A percentile compares a stretch with the other conserved stretches of the same genome.
Conservation (phyloP, 2,797 vertebrate species). For the Myripristis murdjan region DNA sequence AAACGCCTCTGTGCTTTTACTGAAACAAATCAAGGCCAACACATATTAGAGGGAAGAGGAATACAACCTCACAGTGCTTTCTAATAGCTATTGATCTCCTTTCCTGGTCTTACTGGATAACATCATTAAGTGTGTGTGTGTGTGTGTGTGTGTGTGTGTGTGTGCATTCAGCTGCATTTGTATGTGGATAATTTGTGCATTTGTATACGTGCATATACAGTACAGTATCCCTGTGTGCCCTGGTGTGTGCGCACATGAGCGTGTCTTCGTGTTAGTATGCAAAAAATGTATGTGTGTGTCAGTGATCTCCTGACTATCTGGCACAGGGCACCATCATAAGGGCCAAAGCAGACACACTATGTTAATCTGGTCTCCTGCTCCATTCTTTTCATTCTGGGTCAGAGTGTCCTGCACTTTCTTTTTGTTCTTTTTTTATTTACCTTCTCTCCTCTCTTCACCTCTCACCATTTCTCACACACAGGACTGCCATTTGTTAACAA, state of each 20-base stretch:
- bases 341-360: conserved; percentile 61
- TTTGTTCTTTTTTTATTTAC: conserved; percentile 58
- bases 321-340: conserved; percentile 30
- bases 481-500: conserved; percentile 12
- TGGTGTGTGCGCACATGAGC: conserved; percentile 6
- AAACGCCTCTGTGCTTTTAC: conserved; percentile 69
- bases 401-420: conserved; percentile 74
- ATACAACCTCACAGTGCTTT: conserved; percentile 66
- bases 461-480: conserved; percentile 12
- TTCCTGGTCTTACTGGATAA: conserved; percentile 55
- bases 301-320: conserved; percentile 59
- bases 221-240: not conserved
- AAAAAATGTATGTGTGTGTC: conserved; percentile 18
- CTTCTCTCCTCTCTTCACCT: conserved; percentile 29
- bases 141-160: conserved; percentile 7
- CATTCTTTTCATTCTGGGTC: conserved; percentile 63
- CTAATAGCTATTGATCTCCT: conserved; percentile 81
- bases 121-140: conserved; percentile 35
- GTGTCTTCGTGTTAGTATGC: conserved; percentile 24
- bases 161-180: not conserved
- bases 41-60: conserved; percentile 69
- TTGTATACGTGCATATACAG: not conserved
- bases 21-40: conserved; percentile 68
- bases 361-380: conserved; percentile 57
- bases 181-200: not conserved